phyloP scores from a whole-genome alignment of 2,888 invertebrate species.

The Toxonevra muliebris region DNA sequence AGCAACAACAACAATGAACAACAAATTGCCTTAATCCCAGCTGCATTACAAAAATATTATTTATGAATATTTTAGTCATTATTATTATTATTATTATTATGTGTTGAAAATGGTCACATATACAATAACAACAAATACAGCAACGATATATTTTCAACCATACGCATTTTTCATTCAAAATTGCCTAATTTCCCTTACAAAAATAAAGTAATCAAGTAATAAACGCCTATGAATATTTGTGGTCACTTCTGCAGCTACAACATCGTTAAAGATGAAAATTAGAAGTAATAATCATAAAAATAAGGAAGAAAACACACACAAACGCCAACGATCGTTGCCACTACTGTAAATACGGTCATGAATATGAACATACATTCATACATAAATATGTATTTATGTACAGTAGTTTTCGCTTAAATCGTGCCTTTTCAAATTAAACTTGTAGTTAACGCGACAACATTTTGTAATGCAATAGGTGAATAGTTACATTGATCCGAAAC shows the following conservation, averaged over 20 bases:
- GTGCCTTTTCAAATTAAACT: too few relatives aligned
- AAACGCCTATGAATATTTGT: too few relatives aligned
- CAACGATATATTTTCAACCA: neutral
- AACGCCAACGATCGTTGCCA: neutral
- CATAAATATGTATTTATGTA: too few relatives aligned
- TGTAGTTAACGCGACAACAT: too few relatives aligned
- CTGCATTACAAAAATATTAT: conserved; percentile 1
- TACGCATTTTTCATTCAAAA: conserved; percentile 17
- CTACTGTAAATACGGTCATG: neutral
- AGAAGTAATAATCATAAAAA: conserved; percentile 30
- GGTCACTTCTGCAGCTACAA: conserved; percentile 17
- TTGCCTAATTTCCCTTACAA: conserved; percentile 19
- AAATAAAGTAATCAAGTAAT: neutral
- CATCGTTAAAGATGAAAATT: conserved; percentile 13
- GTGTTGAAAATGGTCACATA: neutral
- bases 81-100: neutral
- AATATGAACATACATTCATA: neutral
- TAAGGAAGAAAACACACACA: conserved; percentile 6
- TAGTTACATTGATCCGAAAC: too few relatives aligned
- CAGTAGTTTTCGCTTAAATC: too few relatives aligned
- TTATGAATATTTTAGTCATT: conserved; percentile 1
- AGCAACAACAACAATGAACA: neutral
- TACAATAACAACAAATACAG: neutral
- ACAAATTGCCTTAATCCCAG: conserved; percentile 4
- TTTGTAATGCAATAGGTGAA: too few relatives aligned